phyloP scores from a whole-genome alignment of 2,888 invertebrate species.

The Orchesellides sinensis region DNA sequence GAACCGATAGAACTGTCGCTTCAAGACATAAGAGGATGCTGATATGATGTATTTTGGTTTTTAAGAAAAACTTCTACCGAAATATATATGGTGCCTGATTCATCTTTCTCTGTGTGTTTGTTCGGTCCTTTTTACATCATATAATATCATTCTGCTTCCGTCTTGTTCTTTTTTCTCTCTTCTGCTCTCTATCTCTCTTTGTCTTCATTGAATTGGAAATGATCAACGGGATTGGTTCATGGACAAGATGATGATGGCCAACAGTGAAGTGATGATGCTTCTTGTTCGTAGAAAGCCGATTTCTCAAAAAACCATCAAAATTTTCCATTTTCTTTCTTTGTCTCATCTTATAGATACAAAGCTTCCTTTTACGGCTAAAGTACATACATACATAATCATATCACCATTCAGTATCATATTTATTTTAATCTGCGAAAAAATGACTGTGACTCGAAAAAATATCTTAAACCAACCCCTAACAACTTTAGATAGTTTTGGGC shows the following conservation, averaged over 20 bases:
- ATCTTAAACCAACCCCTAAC: too few species aligned
- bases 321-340: neutral
- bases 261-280: constrained; percentile 52
- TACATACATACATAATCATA: too few species aligned
- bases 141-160: constrained; percentile 54
- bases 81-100: neutral
- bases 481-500: too few species aligned
- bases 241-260: constrained; percentile 64
- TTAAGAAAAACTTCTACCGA: neutral
- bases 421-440: too few species aligned
- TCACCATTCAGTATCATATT: too few species aligned
- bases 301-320: neutral
- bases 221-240: constrained; percentile 63
- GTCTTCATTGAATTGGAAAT: constrained; percentile 71
- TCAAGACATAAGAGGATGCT: neutral
- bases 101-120: constrained; percentile 4
- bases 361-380: neutral
- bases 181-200: constrained; percentile 38
- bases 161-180: constrained; percentile 19
- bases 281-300: neutral
- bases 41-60: too few species aligned
- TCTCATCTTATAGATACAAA: neutral
- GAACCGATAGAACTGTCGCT: neutral
- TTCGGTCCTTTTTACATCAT: neutral
- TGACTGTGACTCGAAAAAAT: too few species aligned